phyloP scores from a whole-genome alignment of 2,113 vertebrate genomes.

The Carassius carassius region DNA sequence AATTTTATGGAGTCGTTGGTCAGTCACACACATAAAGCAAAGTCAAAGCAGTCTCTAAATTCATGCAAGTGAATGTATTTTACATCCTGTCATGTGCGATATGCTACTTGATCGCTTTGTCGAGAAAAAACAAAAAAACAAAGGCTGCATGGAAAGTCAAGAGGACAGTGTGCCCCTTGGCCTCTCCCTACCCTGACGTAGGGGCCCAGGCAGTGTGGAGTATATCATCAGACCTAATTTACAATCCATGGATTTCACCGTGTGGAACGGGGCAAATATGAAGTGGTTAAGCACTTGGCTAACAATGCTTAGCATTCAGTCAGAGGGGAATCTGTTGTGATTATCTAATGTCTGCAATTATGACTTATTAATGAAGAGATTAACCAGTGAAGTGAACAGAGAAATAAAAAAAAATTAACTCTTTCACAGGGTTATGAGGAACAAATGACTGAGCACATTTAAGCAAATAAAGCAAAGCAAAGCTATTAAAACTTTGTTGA shows the following conservation, averaged over 20 bases:
- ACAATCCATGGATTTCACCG: conserved; percentile 70
- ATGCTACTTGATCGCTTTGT: conserved; percentile 75
- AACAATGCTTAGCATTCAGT: conserved; percentile 65
- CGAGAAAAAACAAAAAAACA: conserved; percentile 55
- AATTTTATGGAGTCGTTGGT: conserved; percentile 78
- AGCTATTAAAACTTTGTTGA: not conserved
- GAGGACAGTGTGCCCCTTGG: conserved; percentile 50
- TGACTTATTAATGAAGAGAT: conserved; percentile 61
- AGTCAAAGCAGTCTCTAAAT: conserved; percentile 70
- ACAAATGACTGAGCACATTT: conserved; percentile 36
- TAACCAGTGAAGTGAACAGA: conserved; percentile 58
- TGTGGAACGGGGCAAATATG: conserved; percentile 71
- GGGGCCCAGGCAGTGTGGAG: conserved; percentile 53
- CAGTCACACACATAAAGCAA: conserved; percentile 73
- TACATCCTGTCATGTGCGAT: conserved; percentile 69
- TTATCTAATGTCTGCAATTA: conserved; percentile 63
- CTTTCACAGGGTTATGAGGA: conserved; percentile 40
- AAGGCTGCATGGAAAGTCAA: conserved; percentile 27
- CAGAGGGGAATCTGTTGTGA: conserved; percentile 56
- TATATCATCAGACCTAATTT: conserved; percentile 72
- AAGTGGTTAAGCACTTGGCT: conserved; percentile 72
- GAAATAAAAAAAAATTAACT: conserved; percentile 55
- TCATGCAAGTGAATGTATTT: conserved; percentile 78
- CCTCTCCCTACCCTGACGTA: conserved; percentile 20
- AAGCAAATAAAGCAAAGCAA: not conserved